phyloP scores from a whole-genome alignment of 2,797 vertebrate genomes.

The Myotis findleyi region DNA sequence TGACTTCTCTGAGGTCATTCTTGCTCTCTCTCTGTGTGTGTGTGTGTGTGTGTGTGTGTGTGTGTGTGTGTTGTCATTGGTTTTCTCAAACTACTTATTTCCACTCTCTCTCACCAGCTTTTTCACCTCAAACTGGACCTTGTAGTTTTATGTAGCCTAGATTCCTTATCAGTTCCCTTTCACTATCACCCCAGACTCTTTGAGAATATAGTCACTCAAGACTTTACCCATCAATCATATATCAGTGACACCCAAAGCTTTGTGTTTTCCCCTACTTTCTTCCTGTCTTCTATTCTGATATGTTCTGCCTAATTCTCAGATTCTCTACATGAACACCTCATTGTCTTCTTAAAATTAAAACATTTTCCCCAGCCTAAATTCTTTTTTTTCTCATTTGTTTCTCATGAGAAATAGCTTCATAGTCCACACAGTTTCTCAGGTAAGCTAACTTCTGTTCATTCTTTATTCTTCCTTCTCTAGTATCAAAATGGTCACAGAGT shows the following conservation, averaged over 20 bases:
- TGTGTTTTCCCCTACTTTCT: neutral
- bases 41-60: too few relatives aligned
- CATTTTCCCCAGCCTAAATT: neutral
- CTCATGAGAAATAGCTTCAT: neutral
- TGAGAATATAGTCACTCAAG: neutral
- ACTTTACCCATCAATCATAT: neutral
- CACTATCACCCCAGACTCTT: neutral
- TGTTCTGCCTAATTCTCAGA: neutral
- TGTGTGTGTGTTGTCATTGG: too few relatives aligned
- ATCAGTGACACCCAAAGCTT: neutral
- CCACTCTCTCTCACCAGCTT: neutral
- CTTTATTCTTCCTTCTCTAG: neutral
- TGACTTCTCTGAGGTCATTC: neutral
- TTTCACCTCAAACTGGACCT: neutral
- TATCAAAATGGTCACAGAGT: neutral
- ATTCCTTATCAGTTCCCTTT: neutral
- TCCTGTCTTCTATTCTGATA: neutral
- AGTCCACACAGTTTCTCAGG: neutral
- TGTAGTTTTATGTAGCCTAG: neutral
- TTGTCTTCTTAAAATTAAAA: neutral
- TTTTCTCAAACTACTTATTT: neutral
- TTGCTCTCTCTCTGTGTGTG: neutral
- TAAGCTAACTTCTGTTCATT: neutral
- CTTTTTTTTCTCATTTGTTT: neutral
- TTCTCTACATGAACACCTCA: neutral